Evolutionary conservation across 1,140 invertebrate species (phyloP).

Genomic region (Seison nebaliae): DNA sequence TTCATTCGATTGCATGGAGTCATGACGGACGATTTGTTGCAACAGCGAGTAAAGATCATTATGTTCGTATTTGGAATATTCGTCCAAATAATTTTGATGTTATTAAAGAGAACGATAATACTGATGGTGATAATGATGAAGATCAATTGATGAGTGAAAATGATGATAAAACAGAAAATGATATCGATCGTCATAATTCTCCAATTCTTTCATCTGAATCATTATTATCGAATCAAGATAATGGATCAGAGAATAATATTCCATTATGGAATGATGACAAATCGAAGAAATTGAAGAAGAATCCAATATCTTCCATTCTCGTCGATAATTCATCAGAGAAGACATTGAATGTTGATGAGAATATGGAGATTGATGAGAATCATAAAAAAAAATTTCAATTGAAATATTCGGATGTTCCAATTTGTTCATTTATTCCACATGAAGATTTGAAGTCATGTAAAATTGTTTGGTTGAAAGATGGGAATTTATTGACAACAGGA

Average conservation of each 20-base stretch:
- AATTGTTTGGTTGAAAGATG: conserved; percentile 53
- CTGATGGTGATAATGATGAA: not conserved
- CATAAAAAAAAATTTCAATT: not conserved
- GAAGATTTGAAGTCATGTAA: conserved; percentile 66
- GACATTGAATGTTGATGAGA: too few relatives aligned
- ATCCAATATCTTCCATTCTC: too few relatives aligned
- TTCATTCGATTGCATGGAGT: conserved; percentile 67
- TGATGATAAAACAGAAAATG: too few relatives aligned
- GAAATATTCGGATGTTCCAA: not conserved
- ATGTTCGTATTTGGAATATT: conserved; percentile 54
- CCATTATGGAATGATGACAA: too few relatives aligned
- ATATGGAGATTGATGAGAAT: not conserved
- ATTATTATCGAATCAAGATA: too few relatives aligned
- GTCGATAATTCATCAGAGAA: too few relatives aligned
- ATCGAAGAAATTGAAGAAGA: too few relatives aligned
- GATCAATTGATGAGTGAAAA: conserved; percentile 8
- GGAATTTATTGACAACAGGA: conserved; percentile 52
- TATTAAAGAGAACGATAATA: conserved; percentile 33
- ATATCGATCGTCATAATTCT: not conserved
- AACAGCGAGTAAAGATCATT: conserved; percentile 75
- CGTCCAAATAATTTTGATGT: conserved; percentile 55
- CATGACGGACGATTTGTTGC: conserved; percentile 59
- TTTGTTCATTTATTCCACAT: conserved; percentile 37
- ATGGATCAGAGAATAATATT: too few relatives aligned
- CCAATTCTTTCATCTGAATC: not conserved